A percentile compares a stretch with the other conserved stretches of the same genome.
Conservation (phyloP, 2,888 invertebrate genomes). For the Elmis aenea region DNA sequence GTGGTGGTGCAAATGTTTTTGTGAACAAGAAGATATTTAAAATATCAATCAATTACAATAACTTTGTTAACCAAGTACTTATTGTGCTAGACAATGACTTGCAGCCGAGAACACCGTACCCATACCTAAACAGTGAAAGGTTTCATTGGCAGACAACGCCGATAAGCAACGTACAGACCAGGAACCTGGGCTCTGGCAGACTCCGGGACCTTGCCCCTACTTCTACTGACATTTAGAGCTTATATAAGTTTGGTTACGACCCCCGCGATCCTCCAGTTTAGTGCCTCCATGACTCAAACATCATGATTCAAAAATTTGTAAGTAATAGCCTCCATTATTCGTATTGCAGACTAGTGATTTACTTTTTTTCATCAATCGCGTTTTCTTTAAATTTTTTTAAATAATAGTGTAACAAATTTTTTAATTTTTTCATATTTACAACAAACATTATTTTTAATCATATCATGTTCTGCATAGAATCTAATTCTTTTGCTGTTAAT, state of each 20-base stretch:
- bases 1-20: too few species aligned
- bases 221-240: constrained; percentile 32
- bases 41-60: too few species aligned
- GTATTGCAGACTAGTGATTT: too few species aligned
- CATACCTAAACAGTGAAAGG: constrained; percentile 27
- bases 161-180: constrained; percentile 29
- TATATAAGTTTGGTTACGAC: constrained; percentile 43
- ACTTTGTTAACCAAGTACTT: constrained; percentile 6
- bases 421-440: too few species aligned
- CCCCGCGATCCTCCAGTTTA: constrained; percentile 45
- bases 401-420: too few species aligned
- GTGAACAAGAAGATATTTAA: too few species aligned
- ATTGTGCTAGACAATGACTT: constrained; percentile 2
- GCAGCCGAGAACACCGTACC: constrained; percentile 13
- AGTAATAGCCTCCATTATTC: constrained; percentile 37
- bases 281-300: constrained; percentile 35
- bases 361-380: too few species aligned
- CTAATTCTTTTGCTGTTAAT: too few species aligned
- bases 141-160: constrained; percentile 20
- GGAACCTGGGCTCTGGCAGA: constrained; percentile 38
- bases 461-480: too few species aligned
- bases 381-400: too few species aligned
- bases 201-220: constrained; percentile 46
- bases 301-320: constrained; percentile 44
- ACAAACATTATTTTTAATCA: too few species aligned